Conservation (phyloP, 2,888 invertebrate species). For the Carpatolechia fugitivella region DNA sequence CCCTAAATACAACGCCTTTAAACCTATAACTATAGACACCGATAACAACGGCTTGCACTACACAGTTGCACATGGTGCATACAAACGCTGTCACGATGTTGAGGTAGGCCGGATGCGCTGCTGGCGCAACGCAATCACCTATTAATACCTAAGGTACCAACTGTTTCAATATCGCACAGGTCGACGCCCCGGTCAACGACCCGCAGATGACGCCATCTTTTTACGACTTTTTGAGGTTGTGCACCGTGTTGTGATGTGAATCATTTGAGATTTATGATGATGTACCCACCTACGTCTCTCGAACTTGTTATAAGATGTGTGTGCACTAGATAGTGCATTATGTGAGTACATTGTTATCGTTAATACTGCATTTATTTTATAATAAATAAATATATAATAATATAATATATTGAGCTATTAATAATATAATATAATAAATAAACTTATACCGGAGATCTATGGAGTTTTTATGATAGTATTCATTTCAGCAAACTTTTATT, state of each 20-base stretch:
- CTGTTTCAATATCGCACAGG: constrained; percentile 32
- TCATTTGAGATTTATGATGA: neutral
- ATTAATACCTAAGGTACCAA: constrained; percentile 29
- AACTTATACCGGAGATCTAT: too few relatives aligned
- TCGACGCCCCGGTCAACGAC: constrained; percentile 57
- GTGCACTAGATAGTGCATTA: too few relatives aligned
- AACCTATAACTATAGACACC: neutral
- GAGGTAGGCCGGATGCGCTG: constrained; percentile 57
- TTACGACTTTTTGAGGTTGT: constrained; percentile 25
- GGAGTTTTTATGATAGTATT: too few relatives aligned
- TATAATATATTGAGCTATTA: too few relatives aligned
- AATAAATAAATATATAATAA: too few relatives aligned
- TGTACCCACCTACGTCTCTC: too few relatives aligned
- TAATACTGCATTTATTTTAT: too few relatives aligned
- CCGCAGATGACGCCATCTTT: constrained; percentile 46
- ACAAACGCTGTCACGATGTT: constrained; percentile 39
- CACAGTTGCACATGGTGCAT: constrained; percentile 29
- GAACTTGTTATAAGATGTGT: too few relatives aligned
- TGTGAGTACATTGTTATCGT: too few relatives aligned
- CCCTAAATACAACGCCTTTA: too few relatives aligned
- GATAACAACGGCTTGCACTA: neutral
- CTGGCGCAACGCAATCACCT: constrained; percentile 30
- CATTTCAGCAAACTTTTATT: too few relatives aligned
- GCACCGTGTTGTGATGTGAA: constrained; percentile 5
- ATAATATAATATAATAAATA: too few relatives aligned